phyloP scores from a whole-genome alignment of 2,888 invertebrate species.

The Ophioninae sp. region DNA sequence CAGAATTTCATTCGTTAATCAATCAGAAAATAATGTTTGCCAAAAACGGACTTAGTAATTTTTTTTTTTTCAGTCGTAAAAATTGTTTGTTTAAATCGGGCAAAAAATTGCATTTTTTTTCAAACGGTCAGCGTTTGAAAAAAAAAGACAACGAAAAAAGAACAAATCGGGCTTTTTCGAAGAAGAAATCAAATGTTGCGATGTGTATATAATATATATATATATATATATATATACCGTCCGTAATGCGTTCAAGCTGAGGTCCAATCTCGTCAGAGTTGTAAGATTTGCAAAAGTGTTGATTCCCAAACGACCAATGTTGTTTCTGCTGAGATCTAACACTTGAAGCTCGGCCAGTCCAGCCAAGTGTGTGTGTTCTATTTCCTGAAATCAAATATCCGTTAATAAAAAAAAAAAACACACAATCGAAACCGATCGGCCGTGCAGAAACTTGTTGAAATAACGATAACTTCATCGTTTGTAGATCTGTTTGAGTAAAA shows the following conservation, averaged over 20 bases:
- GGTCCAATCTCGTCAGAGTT: constrained; percentile 88
- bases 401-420: not conserved
- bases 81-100: no score
- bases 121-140: not conserved
- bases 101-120: not conserved
- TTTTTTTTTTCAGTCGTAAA: no score
- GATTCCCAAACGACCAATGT: constrained; percentile 90
- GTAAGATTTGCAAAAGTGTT: constrained; percentile 91
- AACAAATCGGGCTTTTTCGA: constrained; percentile 11
- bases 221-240: constrained; percentile 84
- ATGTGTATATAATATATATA: no score
- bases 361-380: constrained; percentile 89
- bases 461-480: not conserved
- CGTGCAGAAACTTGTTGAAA: not conserved
- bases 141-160: not conserved
- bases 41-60: no score
- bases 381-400: constrained; percentile 83
- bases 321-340: constrained; percentile 92
- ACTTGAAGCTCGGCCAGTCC: constrained; percentile 87
- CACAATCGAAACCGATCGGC: no score
- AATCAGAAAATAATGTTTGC: no score
- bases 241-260: constrained; percentile 92
- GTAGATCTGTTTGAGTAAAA: not conserved
- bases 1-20: no score
- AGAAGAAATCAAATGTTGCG: no score